Percentiles rank a stretch among this genome's conserved stretches.
These are phyloP conservation scores for Xenopus tropicalis DNA, from an alignment of 2,113 vertebrate species.

Conservation along the genomic window DNA sequence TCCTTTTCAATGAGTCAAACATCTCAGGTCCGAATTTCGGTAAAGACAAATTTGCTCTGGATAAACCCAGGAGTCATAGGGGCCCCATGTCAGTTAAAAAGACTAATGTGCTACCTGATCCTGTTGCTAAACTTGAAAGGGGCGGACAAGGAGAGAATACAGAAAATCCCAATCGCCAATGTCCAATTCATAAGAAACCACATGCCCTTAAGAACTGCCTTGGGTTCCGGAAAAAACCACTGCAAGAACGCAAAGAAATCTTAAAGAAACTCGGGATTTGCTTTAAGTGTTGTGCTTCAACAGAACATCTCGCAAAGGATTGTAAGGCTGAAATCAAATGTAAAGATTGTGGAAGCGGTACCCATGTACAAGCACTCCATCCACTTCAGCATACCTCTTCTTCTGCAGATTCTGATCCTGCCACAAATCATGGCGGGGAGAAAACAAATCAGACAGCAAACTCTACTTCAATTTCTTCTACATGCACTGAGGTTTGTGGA, in stretches of 20 bases:
- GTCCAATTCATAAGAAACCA: constrained; percentile 8
- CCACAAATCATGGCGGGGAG: neutral
- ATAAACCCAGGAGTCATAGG: neutral
- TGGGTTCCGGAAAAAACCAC: constrained; percentile 2
- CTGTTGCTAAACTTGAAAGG: neutral
- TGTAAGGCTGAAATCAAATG: neutral
- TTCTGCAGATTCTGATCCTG: neutral
- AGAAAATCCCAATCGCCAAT: constrained; percentile 14
- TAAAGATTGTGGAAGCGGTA: neutral
- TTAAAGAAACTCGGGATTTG: neutral
- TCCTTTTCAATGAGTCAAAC: neutral
- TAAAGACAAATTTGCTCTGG: neutral
- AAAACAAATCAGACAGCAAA: neutral
- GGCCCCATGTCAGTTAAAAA: constrained; percentile 3
- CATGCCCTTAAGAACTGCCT: constrained; percentile 14
- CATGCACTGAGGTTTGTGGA: neutral
- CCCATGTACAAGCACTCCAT: neutral
- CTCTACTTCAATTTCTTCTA: neutral
- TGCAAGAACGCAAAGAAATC: neutral
- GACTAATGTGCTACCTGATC: neutral
- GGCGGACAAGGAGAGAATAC: neutral
- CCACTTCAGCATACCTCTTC: neutral
- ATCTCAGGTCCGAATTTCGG: no score
- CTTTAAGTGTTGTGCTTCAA: neutral
- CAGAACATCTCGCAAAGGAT: neutral